Evolutionary conservation across 2,888 invertebrate genomes (phyloP).

Genomic region (Ormyrus nitidulus): DNA sequence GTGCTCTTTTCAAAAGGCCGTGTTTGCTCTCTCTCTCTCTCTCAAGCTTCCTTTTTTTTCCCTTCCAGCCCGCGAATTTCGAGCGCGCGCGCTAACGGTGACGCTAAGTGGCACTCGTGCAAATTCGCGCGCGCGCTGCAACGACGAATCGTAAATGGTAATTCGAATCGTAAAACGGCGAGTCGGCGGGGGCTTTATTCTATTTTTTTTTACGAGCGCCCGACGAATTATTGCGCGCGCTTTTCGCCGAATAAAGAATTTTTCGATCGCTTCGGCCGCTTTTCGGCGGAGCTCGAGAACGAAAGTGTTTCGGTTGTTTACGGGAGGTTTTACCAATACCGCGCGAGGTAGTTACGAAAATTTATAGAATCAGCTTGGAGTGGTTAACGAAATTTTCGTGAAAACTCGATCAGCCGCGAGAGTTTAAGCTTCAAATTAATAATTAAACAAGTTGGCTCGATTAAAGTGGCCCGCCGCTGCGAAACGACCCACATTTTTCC

Average conservation of each 20-base stretch:
- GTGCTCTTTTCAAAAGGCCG: too few species aligned
- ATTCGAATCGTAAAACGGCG: constrained; percentile 40
- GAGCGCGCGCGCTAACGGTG: not conserved
- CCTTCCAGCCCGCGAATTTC: not conserved
- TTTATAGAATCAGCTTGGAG: too few species aligned
- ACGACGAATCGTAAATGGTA: constrained; percentile 33
- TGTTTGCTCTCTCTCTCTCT: not conserved
- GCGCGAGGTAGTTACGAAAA: too few species aligned
- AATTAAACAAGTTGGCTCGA: too few species aligned
- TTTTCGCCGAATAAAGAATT: constrained; percentile 8
- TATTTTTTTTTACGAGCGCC: constrained; percentile 36
- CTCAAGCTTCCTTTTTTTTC: not conserved
- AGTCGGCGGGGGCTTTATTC: constrained; percentile 2
- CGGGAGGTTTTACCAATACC: too few species aligned
- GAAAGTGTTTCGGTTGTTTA: too few species aligned
- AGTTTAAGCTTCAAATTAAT: too few species aligned
- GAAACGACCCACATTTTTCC: too few species aligned
- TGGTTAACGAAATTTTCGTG: too few species aligned
- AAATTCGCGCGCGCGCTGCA: not conserved
- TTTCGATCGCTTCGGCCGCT: not conserved
- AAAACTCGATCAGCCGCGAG: too few species aligned
- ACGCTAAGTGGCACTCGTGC: not conserved
- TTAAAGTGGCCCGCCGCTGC: too few species aligned
- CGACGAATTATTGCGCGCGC: constrained; percentile 14
- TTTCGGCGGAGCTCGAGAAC: too few species aligned